These are phyloP conservation scores for Drosophila triauraria DNA, from an alignment of 1,140 invertebrate species.

Conservation along the genomic window DNA sequence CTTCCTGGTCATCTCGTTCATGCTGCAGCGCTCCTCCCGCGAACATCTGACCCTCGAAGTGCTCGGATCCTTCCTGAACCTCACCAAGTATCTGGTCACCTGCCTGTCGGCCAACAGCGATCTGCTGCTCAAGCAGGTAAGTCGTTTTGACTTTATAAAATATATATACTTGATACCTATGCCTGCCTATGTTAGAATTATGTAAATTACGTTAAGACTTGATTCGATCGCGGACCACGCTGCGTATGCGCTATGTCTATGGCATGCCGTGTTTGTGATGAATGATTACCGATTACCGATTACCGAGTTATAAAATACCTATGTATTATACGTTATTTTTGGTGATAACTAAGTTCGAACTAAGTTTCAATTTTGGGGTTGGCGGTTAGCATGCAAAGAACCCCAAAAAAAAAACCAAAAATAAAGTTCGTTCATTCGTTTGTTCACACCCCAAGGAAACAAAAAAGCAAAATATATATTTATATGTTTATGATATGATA, in stretches of 20 bases:
- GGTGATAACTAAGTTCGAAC: conserved; percentile 39
- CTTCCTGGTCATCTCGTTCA: conserved; percentile 98
- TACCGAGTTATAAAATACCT: conserved; percentile 5
- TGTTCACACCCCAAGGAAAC: background rate
- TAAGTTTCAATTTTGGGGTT: conserved; percentile 48
- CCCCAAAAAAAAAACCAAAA: background rate
- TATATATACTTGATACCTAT: conserved; percentile 1
- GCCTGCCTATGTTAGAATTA: conserved; percentile 18
- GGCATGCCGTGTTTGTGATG: conserved; percentile 33
- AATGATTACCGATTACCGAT: too few species aligned
- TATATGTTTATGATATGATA: conserved; percentile 12
- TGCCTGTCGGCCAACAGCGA: conserved; percentile 97
- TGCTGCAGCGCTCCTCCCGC: conserved; percentile 96
- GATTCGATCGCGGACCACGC: conserved; percentile 36
- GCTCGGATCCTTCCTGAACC: conserved; percentile 95
- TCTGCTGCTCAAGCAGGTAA: conserved; percentile 96
- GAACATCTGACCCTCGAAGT: conserved; percentile 98
- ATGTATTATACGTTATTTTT: conserved; percentile 21
- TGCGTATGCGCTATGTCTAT: conserved; percentile 52
- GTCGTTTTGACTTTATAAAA: conserved; percentile 7
- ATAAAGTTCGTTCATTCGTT: conserved; percentile 26
- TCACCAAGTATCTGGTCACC: conserved; percentile 98
- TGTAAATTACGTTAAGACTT: conserved; percentile 13
- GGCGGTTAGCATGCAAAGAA: conserved; percentile 41
- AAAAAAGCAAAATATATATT: background rate